A percentile compares a stretch with the other conserved stretches of the same genome.
phyloP scores from a whole-genome alignment of 2,113 vertebrate species.

The Cheirogaleus medius region DNA sequence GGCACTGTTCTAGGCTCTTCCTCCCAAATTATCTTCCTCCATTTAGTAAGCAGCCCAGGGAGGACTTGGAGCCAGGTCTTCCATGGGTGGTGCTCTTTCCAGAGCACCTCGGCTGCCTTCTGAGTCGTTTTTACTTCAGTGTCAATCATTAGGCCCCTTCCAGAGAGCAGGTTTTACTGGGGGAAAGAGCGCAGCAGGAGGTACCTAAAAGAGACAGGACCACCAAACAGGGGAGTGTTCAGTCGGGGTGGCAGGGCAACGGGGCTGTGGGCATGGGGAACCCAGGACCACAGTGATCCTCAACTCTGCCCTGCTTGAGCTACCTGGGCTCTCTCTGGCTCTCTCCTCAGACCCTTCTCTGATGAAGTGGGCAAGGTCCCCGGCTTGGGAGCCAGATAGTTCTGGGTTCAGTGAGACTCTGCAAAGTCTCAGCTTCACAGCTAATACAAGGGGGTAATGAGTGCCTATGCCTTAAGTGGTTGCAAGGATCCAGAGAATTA shows the following conservation, averaged over 20 bases:
- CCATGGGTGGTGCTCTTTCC: background rate
- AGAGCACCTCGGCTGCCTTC: background rate
- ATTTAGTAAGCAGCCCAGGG: background rate
- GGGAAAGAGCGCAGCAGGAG: rapidly evolving
- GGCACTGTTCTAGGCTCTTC: background rate
- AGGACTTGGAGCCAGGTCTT: background rate
- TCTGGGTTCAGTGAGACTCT: background rate
- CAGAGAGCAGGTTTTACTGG: background rate
- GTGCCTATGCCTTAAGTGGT: background rate
- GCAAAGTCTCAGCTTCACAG: background rate
- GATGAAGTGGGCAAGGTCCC: background rate
- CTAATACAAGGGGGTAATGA: no score
- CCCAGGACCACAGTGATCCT: background rate
- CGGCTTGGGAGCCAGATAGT: background rate
- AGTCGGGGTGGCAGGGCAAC: background rate
- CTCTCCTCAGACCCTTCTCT: background rate
- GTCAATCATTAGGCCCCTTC: background rate
- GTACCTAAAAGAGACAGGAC: background rate
- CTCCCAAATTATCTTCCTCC: background rate
- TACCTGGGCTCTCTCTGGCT: background rate
- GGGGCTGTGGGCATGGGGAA: background rate
- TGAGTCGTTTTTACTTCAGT: background rate
- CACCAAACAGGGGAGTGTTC: rapidly evolving
- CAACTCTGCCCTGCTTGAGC: rapidly evolving
- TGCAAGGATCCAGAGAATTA: background rate